phyloP scores from a whole-genome alignment of 2,888 invertebrate genomes.

The Crioceris asparagi region DNA sequence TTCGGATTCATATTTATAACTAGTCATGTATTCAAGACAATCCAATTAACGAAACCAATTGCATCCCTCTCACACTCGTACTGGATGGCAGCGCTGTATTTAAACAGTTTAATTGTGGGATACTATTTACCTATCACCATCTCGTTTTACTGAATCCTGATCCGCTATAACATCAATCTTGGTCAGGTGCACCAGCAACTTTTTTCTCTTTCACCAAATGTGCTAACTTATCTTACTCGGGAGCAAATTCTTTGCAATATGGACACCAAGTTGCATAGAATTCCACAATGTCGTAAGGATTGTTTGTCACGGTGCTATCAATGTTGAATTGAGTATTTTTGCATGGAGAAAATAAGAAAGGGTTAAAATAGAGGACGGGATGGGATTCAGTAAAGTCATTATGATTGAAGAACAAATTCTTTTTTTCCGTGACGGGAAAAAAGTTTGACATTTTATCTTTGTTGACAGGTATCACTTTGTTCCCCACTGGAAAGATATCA shows the following conservation, averaged over 20 bases:
- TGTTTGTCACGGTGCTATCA: too few relatives aligned
- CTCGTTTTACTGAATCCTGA: conserved; percentile 45
- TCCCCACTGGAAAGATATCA: too few relatives aligned
- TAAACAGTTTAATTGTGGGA: conserved; percentile 57
- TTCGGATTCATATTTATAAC: too few relatives aligned
- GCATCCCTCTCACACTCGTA: conserved; percentile 47
- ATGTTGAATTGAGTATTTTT: too few relatives aligned
- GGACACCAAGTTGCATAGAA: conserved; percentile 94
- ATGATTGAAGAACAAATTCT: too few relatives aligned
- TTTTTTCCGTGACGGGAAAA: too few relatives aligned
- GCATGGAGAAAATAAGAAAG: too few relatives aligned
- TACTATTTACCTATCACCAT: conserved; percentile 51
- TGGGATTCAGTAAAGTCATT: too few relatives aligned
- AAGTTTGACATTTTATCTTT: too few relatives aligned
- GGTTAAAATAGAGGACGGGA: too few relatives aligned
- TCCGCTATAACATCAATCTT: conserved; percentile 59
- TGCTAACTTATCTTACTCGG: conserved; percentile 74
- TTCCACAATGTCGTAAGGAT: conserved; percentile 13
- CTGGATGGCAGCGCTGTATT: conserved; percentile 41
- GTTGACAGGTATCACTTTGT: too few relatives aligned
- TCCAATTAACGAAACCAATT: conserved; percentile 39
- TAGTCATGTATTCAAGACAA: too few relatives aligned
- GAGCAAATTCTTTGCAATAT: conserved; percentile 78
- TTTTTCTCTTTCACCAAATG: conserved; percentile 55
- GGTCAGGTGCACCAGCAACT: conserved; percentile 31